These are phyloP conservation scores for Scaptomyza flava DNA, from an alignment of 2,888 invertebrate genomes.

Conservation along the genomic window DNA sequence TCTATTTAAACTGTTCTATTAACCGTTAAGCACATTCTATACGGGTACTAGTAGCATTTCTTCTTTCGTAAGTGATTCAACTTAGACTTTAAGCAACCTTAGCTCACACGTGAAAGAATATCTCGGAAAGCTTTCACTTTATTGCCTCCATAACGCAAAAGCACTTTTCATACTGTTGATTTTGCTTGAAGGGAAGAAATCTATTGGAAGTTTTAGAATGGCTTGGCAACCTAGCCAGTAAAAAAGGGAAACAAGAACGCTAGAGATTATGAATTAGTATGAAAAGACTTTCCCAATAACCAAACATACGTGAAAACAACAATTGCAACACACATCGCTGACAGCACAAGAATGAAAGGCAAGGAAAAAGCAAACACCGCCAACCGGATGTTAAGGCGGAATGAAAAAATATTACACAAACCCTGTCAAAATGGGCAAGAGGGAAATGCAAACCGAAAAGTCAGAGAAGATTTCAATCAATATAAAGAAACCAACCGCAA, in stretches of 20 bases:
- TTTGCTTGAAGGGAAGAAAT: slow-evolving; percentile 29
- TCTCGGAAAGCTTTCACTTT: too few species aligned
- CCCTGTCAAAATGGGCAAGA: slow-evolving; percentile 18
- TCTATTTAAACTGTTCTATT: too few species aligned
- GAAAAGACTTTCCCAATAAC: slow-evolving; percentile 6
- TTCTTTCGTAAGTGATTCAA: neutral
- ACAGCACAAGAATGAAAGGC: slow-evolving; percentile 24
- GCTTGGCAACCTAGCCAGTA: slow-evolving; percentile 43
- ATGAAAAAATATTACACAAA: slow-evolving; percentile 53
- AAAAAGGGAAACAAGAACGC: neutral
- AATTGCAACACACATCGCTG: slow-evolving; percentile 37
- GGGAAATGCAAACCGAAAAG: slow-evolving; percentile 25
- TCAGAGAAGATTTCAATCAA: slow-evolving; percentile 34
- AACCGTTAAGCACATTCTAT: too few species aligned
- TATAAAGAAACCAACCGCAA: slow-evolving; percentile 26
- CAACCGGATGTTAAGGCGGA: slow-evolving; percentile 46
- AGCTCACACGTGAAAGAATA: too few species aligned
- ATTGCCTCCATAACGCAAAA: slow-evolving; percentile 46
- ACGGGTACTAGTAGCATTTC: too few species aligned
- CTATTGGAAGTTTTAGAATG: slow-evolving; percentile 67
- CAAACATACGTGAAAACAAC: neutral
- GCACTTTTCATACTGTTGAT: slow-evolving; percentile 50
- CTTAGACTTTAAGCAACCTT: slow-evolving; percentile 22
- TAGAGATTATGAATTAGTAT: slow-evolving; percentile 21
- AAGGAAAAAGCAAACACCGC: slow-evolving; percentile 1